These are phyloP conservation scores for Spea multiplicata DNA, from an alignment of 2,113 vertebrate genomes.

Conservation along the genomic window DNA sequence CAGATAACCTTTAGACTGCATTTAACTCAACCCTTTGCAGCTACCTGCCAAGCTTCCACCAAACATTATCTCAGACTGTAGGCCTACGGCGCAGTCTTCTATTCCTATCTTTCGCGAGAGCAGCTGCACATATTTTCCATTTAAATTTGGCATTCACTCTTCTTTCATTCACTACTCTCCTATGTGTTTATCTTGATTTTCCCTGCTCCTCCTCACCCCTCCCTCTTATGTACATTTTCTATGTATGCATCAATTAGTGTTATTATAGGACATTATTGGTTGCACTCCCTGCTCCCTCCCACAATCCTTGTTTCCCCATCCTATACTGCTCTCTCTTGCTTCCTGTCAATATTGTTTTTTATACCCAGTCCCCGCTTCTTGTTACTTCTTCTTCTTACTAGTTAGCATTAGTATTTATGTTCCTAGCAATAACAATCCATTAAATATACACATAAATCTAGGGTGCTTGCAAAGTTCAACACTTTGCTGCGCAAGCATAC, in stretches of 20 bases:
- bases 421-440: neutral
- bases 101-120: neutral
- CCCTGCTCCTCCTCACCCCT: neutral
- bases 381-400: too few species aligned
- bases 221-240: neutral
- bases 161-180: neutral
- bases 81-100: neutral
- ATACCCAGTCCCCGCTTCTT: too few species aligned
- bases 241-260: constrained; percentile 3
- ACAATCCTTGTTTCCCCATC: neutral
- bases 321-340: neutral
- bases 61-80: neutral
- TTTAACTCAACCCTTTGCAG: neutral
- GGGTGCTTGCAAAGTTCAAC: neutral
- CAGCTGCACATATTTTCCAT: neutral
- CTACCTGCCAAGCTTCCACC: neutral
- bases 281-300: neutral
- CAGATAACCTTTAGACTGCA: neutral
- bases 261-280: neutral
- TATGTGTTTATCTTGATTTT: neutral
- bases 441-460: neutral
- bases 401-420: too few species aligned
- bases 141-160: neutral
- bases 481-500: neutral
- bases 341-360: neutral